phyloP scores from a whole-genome alignment of 2,888 invertebrate genomes.

The Gari tellinella region DNA sequence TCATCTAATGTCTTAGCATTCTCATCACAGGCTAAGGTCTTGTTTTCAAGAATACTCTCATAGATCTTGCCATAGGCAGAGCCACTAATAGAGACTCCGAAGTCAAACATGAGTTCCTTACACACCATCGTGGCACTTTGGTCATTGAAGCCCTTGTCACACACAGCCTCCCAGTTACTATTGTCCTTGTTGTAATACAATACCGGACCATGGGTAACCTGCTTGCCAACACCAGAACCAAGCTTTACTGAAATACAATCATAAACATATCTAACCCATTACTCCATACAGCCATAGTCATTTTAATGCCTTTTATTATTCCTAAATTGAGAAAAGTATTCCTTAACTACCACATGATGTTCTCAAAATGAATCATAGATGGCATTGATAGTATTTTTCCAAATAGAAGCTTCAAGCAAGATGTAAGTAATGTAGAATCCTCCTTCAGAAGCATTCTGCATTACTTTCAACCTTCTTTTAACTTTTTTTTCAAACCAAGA shows the following conservation, averaged over 20 bases:
- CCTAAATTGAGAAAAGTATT: too few species aligned
- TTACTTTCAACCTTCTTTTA: too few species aligned
- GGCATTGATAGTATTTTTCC: too few species aligned
- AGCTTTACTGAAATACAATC: conserved; percentile 63
- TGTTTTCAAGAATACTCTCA: conserved; percentile 62
- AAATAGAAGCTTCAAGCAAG: too few species aligned
- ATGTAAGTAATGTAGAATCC: too few species aligned
- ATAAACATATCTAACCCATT: not conserved
- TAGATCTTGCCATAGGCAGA: conserved; percentile 73
- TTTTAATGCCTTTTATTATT: too few species aligned
- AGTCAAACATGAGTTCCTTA: conserved; percentile 69
- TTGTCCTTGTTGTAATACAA: conserved; percentile 60
- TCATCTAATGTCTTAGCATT: conserved; percentile 54
- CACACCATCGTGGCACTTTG: conserved; percentile 71
- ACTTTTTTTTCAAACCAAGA: too few species aligned
- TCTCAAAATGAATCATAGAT: too few species aligned
- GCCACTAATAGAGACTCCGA: conserved; percentile 70
- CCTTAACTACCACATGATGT: too few species aligned
- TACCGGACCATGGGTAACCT: conserved; percentile 72
- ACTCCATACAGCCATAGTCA: too few species aligned
- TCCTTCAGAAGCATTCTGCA: too few species aligned
- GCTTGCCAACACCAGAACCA: conserved; percentile 64
- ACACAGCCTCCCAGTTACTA: conserved; percentile 70
- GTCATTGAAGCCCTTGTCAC: conserved; percentile 76
- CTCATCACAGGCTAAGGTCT: conserved; percentile 65